These are phyloP conservation scores for Austrolebias charrua DNA, from an alignment of 2,797 vertebrate species.

Conservation along the genomic window DNA sequence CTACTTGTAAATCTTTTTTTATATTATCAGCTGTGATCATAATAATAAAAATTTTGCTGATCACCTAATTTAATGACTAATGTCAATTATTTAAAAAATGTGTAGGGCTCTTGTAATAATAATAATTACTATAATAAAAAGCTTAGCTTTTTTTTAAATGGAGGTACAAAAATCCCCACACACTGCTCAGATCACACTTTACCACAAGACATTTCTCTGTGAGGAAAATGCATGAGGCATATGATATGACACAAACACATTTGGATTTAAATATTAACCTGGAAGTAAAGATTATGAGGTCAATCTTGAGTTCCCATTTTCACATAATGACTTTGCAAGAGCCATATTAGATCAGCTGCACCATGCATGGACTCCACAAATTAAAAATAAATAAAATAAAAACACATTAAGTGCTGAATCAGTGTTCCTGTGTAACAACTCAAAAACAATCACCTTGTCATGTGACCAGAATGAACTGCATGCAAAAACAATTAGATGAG, in stretches of 20 bases:
- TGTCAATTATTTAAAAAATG: conserved; percentile 69
- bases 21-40: conserved; percentile 38
- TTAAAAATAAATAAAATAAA: conserved; percentile 33
- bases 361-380: conserved; percentile 68
- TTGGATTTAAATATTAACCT: conserved; percentile 60
- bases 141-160: conserved; percentile 59
- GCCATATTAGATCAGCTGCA: conserved; percentile 63
- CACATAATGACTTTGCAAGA: conserved; percentile 50
- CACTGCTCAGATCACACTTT: conserved; percentile 45
- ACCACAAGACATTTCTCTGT: conserved; percentile 45
- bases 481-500: conserved; percentile 75
- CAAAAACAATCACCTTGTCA: conserved; percentile 66
- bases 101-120: conserved; percentile 44
- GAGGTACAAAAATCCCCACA: conserved; percentile 50
- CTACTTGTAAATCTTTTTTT: conserved; percentile 33
- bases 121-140: conserved; percentile 34
- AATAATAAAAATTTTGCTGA: conserved; percentile 44
- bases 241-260: conserved; percentile 76
- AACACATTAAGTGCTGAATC: conserved; percentile 68
- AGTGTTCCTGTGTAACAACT: conserved; percentile 66
- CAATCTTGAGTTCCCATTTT: conserved; percentile 39
- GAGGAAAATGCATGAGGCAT: conserved; percentile 65
- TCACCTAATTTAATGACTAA: conserved; percentile 69
- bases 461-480: conserved; percentile 73
- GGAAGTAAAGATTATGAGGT: conserved; percentile 40